Evolutionary conservation across 2,888 invertebrate genomes (phyloP).

Genomic region (Harmothoe impar): DNA sequence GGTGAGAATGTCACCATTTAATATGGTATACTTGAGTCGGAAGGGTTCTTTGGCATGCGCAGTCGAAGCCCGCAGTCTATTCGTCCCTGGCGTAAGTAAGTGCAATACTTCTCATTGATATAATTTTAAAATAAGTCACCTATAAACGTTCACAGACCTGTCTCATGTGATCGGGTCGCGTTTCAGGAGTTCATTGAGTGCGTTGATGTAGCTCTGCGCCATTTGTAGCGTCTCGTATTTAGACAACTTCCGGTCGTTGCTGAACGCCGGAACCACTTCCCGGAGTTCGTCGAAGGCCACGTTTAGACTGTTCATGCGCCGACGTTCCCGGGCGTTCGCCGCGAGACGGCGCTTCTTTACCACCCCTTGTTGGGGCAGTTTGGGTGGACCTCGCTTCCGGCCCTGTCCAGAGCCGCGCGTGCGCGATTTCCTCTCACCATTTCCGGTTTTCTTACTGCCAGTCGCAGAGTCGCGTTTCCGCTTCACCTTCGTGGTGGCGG

Average conservation of each 20-base stretch:
- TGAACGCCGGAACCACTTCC: constrained; percentile 94
- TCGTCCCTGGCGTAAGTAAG: no score
- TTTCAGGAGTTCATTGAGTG: constrained; percentile 91
- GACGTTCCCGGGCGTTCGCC: constrained; percentile 95
- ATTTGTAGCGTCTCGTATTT: constrained; percentile 98
- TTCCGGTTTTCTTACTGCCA: not conserved
- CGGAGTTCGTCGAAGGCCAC: constrained; percentile 95
- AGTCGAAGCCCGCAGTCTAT: no score
- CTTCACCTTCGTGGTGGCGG: not conserved
- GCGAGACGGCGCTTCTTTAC: constrained; percentile 88
- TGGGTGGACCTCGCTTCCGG: constrained; percentile 58
- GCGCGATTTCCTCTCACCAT: constrained; percentile 10
- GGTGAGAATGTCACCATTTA: no score
- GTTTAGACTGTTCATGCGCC: constrained; percentile 96
- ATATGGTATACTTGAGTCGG: no score
- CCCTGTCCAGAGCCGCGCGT: constrained; percentile 46
- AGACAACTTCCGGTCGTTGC: constrained; percentile 94
- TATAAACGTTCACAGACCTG: no score
- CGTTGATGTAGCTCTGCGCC: constrained; percentile 97
- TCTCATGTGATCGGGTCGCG: constrained; percentile 62
- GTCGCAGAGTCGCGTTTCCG: constrained; percentile 24
- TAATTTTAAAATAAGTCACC: no score
- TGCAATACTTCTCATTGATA: no score
- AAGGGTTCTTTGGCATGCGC: no score
- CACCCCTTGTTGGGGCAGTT: constrained; percentile 44